Percentiles rank a stretch among this genome's conserved stretches.
Evolutionary conservation across 2,113 vertebrate species (phyloP).

Genomic region (Pteropus alecto): DNA sequence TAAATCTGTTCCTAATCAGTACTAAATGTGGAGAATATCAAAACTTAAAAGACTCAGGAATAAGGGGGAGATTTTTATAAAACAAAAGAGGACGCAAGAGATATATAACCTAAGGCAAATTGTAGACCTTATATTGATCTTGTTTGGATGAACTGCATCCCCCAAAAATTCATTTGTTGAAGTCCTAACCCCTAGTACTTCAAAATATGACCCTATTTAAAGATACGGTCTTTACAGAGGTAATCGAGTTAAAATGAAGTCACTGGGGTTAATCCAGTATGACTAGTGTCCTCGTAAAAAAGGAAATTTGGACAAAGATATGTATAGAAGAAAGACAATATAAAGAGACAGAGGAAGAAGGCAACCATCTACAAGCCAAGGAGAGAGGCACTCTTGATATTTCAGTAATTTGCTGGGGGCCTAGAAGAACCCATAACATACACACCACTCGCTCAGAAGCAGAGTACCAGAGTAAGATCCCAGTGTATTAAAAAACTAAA

Average conservation of each 20-base stretch:
- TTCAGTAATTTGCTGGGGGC: neutral
- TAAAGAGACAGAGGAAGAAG: neutral
- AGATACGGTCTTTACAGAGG: neutral
- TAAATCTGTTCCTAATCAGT: neutral
- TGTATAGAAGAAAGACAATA: neutral
- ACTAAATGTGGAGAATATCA: neutral
- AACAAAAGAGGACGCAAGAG: neutral
- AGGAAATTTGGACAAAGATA: neutral
- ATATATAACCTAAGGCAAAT: neutral
- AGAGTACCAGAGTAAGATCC: neutral
- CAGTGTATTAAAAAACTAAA: constrained; percentile 25
- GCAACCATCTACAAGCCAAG: neutral
- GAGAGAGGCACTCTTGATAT: neutral
- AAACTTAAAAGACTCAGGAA: neutral
- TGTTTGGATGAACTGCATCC: neutral
- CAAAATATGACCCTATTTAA: neutral
- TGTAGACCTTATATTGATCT: neutral
- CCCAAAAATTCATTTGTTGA: neutral
- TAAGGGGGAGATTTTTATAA: neutral
- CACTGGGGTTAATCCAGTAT: neutral
- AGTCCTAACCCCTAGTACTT: neutral
- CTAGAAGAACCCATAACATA: neutral
- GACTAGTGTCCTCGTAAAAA: neutral
- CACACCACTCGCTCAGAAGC: neutral
- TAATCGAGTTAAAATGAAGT: neutral